Conservation (phyloP, 2,797 vertebrate genomes). For the Lacerta bilineata region DNA sequence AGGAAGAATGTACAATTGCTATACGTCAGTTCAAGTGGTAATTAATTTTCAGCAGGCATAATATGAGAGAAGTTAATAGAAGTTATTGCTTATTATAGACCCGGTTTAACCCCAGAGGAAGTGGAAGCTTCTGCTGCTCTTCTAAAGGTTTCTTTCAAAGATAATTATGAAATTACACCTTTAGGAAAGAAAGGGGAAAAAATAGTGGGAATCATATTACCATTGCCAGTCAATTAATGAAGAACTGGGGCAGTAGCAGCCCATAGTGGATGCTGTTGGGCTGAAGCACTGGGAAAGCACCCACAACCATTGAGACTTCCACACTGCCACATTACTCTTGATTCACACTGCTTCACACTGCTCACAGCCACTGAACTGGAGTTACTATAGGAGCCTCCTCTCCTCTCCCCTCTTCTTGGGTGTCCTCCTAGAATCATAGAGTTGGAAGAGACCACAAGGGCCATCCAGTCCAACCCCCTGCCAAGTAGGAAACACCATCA, state of each 20-base stretch:
- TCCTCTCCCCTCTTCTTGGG: too few relatives aligned
- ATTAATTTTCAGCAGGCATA: slow-evolving; percentile 72
- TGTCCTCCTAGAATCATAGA: too few relatives aligned
- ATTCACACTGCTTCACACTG: not conserved
- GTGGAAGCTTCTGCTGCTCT: slow-evolving; percentile 33
- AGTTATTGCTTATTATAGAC: slow-evolving; percentile 60
- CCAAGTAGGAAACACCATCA: too few relatives aligned
- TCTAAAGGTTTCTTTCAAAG: slow-evolving; percentile 46
- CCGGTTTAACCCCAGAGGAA: slow-evolving; percentile 63
- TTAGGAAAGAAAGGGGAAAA: slow-evolving; percentile 14
- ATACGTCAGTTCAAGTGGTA: slow-evolving; percentile 66
- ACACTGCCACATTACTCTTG: too few relatives aligned
- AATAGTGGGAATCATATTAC: not conserved
- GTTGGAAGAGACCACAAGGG: too few relatives aligned
- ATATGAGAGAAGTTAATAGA: slow-evolving; percentile 69
- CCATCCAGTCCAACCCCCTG: too few relatives aligned
- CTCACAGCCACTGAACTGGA: not conserved
- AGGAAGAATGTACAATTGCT: slow-evolving; percentile 65
- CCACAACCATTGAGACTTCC: too few relatives aligned
- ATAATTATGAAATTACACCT: slow-evolving; percentile 34
- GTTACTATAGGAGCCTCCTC: not conserved
- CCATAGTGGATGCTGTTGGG: too few relatives aligned
- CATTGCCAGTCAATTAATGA: not conserved
- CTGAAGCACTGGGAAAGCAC: too few relatives aligned
- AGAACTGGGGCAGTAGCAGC: not conserved